Evolutionary conservation across 1,140 invertebrate genomes (phyloP), one percentile per base, ranked within the genome.

Genomic region (Listronotus bonariensis): DNA sequence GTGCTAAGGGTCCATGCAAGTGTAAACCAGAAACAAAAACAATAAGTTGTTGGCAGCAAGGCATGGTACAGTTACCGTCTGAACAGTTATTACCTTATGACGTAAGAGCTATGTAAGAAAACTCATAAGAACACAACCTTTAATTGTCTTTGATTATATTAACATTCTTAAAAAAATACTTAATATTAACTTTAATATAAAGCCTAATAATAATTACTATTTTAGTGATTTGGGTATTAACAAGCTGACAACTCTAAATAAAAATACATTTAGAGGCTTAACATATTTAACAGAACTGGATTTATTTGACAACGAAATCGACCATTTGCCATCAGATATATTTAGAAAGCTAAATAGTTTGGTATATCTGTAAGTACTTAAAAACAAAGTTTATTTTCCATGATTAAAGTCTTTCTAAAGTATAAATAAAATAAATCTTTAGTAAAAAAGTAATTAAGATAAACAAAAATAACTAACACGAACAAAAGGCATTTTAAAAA

Each of bases 171-270:
- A n/a, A n/a, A n/a, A n/a, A n/a, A n/a, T n/a, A n/a, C n/a, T n/a
- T n/a, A n/a, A n/a, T n/a, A n/a, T n/a, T n/a, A n/a, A n/a, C n/a
- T n/a, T n/a, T n/a, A n/a, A n/a, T n/a, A n/a, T n/a, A n/a, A n/a
- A n/a, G n/a, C n/a, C n/a, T n/a, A 26, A 5, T 26, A 26, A 26
- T 3, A 26, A 36, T 12, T 36, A 36, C 8, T 36, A 41, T 84
- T 79, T 64, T 74, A 92, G 90, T 59, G 90, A 92, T 73, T 78
- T 93, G 12, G 89, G 89, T 0, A 85, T 87, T 6, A 93, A 92
- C 73, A 80, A 83, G 36, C 75, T 93, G 15, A 84, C 83, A 9
- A 88, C 88, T 0, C 78, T 93, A 14, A 88, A 92, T 75, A 89
- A 89, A 74, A 86, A 88, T 60, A 85, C 88, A 0, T 92, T 92